Evolutionary conservation across 2,888 invertebrate species (phyloP).

Genomic region (Sisyra terminalis): DNA sequence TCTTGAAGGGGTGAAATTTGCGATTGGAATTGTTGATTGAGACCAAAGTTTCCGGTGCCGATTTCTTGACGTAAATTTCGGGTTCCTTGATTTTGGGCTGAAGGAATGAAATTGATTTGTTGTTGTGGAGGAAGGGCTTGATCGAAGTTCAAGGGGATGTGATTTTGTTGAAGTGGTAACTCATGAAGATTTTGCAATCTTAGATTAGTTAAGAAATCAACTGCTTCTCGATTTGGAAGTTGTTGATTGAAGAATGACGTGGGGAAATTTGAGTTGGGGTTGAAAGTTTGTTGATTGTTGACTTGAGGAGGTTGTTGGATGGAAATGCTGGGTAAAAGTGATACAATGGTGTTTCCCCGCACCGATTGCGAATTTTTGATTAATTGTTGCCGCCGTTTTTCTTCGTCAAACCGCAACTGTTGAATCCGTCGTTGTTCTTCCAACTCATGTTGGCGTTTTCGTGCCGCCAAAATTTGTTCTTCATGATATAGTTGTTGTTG

Average conservation of each 20-base stretch:
- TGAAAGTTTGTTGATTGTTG: conserved; percentile 4
- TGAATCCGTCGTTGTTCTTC: conserved; percentile 13
- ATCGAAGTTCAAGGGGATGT: conserved; percentile 26
- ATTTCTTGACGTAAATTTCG: conserved; percentile 20
- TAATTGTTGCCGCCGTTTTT: conserved; percentile 8
- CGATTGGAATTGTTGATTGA: conserved; percentile 1
- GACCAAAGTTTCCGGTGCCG: conserved; percentile 20
- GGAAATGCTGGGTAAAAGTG: conserved; percentile 34
- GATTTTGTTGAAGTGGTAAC: conserved; percentile 32
- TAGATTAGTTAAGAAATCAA: conserved; percentile 23
- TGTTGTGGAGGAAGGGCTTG: conserved; percentile 20
- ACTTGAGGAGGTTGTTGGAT: conserved; percentile 17
- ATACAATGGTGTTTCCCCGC: conserved; percentile 20
- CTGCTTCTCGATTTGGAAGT: conserved; percentile 37
- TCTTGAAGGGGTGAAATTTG: neutral
- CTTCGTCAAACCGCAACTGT: conserved; percentile 16
- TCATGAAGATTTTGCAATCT: conserved; percentile 30
- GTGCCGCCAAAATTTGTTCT: conserved; percentile 24
- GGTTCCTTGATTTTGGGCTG: neutral
- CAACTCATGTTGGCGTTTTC: conserved; percentile 16
- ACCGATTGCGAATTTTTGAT: conserved; percentile 14
- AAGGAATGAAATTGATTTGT: neutral
- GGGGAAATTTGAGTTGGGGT: conserved; percentile 3
- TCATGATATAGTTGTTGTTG: conserved; percentile 45
- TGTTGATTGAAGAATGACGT: conserved; percentile 11